Conservation (phyloP, 2,888 invertebrate species). For the Pseudoips prasinana region DNA sequence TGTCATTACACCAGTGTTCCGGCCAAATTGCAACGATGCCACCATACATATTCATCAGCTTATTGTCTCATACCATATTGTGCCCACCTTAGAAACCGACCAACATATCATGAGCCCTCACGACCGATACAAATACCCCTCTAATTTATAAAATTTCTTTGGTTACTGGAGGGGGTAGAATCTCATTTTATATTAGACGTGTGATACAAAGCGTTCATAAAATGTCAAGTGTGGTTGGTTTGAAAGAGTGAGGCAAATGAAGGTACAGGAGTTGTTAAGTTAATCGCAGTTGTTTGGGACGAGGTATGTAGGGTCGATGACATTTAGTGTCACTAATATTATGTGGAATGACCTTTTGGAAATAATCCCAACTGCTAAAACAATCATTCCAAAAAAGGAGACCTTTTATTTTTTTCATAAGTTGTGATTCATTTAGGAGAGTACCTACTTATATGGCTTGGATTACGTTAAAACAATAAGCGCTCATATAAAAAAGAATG, state of each 20-base stretch:
- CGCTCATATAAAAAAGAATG: too few species aligned
- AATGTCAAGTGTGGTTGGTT: constrained; percentile 58
- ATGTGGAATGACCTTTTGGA: too few species aligned
- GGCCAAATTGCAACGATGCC: constrained; percentile 74
- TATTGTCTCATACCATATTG: constrained; percentile 72
- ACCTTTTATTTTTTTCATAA: too few species aligned
- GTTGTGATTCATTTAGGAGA: too few species aligned
- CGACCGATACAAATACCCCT: constrained; percentile 6
- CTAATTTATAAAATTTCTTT: not conserved
- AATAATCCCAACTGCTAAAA: too few species aligned
- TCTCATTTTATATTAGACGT: constrained; percentile 34
- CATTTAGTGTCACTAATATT: too few species aligned
- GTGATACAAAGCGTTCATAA: constrained; percentile 60
- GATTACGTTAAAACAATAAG: too few species aligned
- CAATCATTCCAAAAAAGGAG: too few species aligned
- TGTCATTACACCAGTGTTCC: constrained; percentile 73
- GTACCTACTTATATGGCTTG: too few species aligned
- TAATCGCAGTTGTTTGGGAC: constrained; percentile 22
- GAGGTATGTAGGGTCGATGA: constrained; percentile 8
- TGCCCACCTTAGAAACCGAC: constrained; percentile 49
- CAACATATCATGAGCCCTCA: constrained; percentile 38
- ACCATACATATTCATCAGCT: constrained; percentile 73
- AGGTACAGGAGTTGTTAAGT: constrained; percentile 46
- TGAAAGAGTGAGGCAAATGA: constrained; percentile 46
- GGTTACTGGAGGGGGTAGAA: constrained; percentile 11